Conservation (phyloP, 2,888 invertebrate species). For the Drosophila ustulata region DNA sequence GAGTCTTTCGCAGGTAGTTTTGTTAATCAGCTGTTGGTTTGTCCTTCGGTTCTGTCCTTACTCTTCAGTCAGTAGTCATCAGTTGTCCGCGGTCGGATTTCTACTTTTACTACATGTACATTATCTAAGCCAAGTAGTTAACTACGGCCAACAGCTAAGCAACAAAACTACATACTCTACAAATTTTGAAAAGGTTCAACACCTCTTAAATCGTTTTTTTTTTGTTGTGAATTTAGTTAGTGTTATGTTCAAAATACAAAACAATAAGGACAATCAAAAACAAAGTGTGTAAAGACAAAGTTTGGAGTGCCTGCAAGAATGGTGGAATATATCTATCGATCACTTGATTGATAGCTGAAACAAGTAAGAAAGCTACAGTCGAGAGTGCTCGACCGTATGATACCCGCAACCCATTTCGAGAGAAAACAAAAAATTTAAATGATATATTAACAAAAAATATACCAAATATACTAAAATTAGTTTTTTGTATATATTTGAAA, state of each 20-base stretch:
- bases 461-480: too few relatives aligned
- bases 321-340: conserved; percentile 10
- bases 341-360: neutral
- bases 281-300: conserved; percentile 19
- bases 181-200: conserved; percentile 49
- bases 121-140: conserved; percentile 49
- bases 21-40: conserved; percentile 73
- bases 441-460: too few relatives aligned
- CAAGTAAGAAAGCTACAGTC: too few relatives aligned
- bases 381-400: too few relatives aligned
- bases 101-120: conserved; percentile 55
- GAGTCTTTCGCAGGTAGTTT: conserved; percentile 54
- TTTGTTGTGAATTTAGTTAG: conserved; percentile 11
- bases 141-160: conserved; percentile 77
- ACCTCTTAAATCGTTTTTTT: conserved; percentile 19
- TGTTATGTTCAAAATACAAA: conserved; percentile 54
- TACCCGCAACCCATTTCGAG: too few relatives aligned
- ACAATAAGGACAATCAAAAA: conserved; percentile 39
- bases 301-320: conserved; percentile 17
- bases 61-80: conserved; percentile 9
- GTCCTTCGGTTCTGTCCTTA: conserved; percentile 19
- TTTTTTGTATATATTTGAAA: too few relatives aligned
- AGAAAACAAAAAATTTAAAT: too few relatives aligned
- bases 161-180: conserved; percentile 74
- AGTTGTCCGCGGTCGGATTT: conserved; percentile 14